Percentiles rank a stretch among this genome's conserved stretches.
phyloP scores from a whole-genome alignment of 2,797 vertebrate genomes.

The Scarus forsteni region DNA sequence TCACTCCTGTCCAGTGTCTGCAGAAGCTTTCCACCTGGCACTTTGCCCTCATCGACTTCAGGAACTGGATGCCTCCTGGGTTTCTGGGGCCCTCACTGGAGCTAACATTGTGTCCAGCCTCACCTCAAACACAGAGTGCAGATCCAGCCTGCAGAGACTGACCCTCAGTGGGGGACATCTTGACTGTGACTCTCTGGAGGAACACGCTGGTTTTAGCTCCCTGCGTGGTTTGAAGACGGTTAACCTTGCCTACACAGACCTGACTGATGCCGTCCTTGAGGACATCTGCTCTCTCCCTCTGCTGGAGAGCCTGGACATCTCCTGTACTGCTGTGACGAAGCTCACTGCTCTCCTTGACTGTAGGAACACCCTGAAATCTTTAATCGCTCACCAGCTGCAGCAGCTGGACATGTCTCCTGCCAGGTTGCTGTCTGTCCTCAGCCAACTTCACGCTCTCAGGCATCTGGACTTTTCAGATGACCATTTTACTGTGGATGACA shows the following conservation, averaged over 20 bases:
- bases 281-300: constrained; percentile 91
- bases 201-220: constrained; percentile 85
- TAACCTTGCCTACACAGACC: constrained; percentile 90
- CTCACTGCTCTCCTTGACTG: constrained; percentile 89
- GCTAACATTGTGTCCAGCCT: constrained; percentile 91
- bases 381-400: constrained; percentile 90
- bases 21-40: constrained; percentile 90
- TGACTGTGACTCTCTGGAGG: constrained; percentile 79
- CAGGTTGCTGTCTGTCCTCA: constrained; percentile 87
- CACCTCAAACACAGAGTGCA: constrained; percentile 90
- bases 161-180: constrained; percentile 89
- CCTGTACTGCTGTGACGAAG: constrained; percentile 91
- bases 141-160: constrained; percentile 90
- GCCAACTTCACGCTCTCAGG: constrained; percentile 81
- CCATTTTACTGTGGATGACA: constrained; percentile 87
- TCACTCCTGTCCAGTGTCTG: constrained; percentile 89
- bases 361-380: constrained; percentile 88
- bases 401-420: constrained; percentile 91
- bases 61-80: constrained; percentile 92
- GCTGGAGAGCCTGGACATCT: constrained; percentile 94
- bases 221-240: constrained; percentile 88
- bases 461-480: constrained; percentile 96
- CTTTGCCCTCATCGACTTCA: constrained; percentile 94
- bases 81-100: constrained; percentile 89
- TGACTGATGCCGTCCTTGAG: constrained; percentile 89